phyloP scores from a whole-genome alignment of 2,113 vertebrate species.

The Sinocyclocheilus maitianheensis region DNA sequence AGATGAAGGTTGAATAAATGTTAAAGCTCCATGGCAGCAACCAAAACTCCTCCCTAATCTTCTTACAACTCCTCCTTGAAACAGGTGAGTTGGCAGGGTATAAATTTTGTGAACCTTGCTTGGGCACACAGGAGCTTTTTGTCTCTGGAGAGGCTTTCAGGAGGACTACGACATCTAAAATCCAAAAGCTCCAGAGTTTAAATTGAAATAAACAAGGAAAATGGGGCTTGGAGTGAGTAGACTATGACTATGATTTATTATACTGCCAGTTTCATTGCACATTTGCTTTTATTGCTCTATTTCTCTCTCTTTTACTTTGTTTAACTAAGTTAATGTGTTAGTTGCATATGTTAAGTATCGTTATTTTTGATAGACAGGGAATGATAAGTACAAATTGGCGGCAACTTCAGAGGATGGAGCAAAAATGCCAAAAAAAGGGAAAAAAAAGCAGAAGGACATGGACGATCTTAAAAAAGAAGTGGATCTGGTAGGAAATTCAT shows the following conservation, averaged over 20 bases:
- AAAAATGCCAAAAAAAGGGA: conserved; percentile 79
- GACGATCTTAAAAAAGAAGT: conserved; percentile 97
- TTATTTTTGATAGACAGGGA: conserved; percentile 67
- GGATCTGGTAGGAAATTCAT: conserved; percentile 79
- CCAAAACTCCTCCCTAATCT: conserved; percentile 28
- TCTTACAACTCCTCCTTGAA: conserved; percentile 36
- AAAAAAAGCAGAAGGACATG: conserved; percentile 79
- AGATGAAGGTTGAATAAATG: conserved; percentile 57
- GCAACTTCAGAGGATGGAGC: conserved; percentile 85
- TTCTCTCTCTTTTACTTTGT: neutral
- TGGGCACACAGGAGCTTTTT: conserved; percentile 64
- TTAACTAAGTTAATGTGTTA: neutral
- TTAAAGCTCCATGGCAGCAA: conserved; percentile 12
- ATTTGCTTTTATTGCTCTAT: neutral
- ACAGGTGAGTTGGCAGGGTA: conserved; percentile 66
- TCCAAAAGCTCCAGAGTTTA: neutral
- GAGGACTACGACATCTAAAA: conserved; percentile 48
- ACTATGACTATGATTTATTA: conserved; percentile 24
- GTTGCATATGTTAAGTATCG: neutral
- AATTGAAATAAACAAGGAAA: conserved; percentile 52
- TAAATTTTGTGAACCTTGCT: conserved; percentile 67
- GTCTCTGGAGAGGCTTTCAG: conserved; percentile 58
- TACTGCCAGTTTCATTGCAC: conserved; percentile 45
- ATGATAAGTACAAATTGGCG: conserved; percentile 91
- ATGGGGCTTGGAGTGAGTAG: conserved; percentile 79